phyloP scores from a whole-genome alignment of 2,113 vertebrate genomes.

The Micromys minutus region DNA sequence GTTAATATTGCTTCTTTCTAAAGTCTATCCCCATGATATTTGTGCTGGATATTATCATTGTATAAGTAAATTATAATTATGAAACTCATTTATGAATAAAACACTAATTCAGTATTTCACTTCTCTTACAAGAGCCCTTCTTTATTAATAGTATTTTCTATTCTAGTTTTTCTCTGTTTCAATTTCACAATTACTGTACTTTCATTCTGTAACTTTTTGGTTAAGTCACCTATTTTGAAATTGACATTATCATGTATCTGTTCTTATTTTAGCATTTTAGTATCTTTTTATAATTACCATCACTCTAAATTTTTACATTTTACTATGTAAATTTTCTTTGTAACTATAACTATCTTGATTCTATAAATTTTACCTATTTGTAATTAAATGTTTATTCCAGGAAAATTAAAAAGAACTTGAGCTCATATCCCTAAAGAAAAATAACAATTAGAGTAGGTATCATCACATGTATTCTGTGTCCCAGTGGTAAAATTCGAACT shows the following conservation, averaged over 20 bases:
- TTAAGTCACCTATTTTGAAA: not conserved
- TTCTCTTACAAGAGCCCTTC: conserved; percentile 6
- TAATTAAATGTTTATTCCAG: conserved; percentile 26
- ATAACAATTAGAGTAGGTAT: too few relatives aligned
- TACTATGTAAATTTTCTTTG: not conserved
- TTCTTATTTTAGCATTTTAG: not conserved
- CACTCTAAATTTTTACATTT: not conserved
- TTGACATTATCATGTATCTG: conserved; percentile 15
- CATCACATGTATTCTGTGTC: not conserved
- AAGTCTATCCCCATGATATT: not conserved
- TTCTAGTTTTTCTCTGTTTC: not conserved
- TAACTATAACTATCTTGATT: conserved; percentile 19
- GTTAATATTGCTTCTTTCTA: conserved; percentile 45
- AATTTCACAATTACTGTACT: not conserved
- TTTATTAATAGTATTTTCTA: not conserved
- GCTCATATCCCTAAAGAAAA: not conserved
- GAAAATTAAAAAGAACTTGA: not conserved
- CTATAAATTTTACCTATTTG: conserved; percentile 16
- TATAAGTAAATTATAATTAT: conserved; percentile 36
- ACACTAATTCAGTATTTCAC: conserved; percentile 30
- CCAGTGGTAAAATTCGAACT: not conserved
- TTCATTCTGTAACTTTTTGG: not conserved
- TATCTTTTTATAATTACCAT: not conserved
- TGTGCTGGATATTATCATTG: conserved; percentile 15
- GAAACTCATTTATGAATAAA: conserved; percentile 48